Evolutionary conservation across 2,113 vertebrate species (phyloP), one percentile per base, ranked within the genome.

Genomic region (Hydrochoerus hydrochaeris): DNA sequence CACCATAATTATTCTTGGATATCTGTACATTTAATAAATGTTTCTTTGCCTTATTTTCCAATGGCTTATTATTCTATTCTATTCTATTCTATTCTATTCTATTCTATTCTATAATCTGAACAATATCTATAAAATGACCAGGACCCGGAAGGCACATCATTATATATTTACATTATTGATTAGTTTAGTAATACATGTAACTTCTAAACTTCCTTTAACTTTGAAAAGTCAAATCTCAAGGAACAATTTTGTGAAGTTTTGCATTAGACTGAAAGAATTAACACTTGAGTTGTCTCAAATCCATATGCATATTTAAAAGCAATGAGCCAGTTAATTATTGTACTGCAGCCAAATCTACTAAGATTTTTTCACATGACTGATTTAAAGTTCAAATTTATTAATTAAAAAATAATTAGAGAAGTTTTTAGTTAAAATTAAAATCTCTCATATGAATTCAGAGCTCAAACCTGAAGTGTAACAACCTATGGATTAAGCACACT

Each of bases 391-490:
- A 52, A 91, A 86, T 89, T 71, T 91, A 97, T 96, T 62, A 96
- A 91, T 94, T 94, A 88, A 94, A 93, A 89, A 96, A 83, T 91
- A 93, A 96, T 96, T 95, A 95, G 20, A 77, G 32, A 83, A 91
- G 35, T 12, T 62, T 62, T 83, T 88, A 78, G 38, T 92, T 86
- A 80, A 92, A 96, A 65, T 80, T 28, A 49, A 95, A 95, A 90
- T 30, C n/a, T 80, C 65, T 96, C 71, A 58, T 62, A 83, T 73
- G 75, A 57, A 92, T 91, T 92, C n/a, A 90, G 71, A 96, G 54
- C 9, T 19, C 12, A 88, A 93, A 78, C 4, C 35, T 17, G 94
- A 77, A 90, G n/a, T 58, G 91, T 20, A 77, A 41, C 1, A 52
- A n/a, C 38, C 67, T 63, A 67, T 26, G 52, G 38, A 52, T 94